Evolutionary conservation across 35 echinoderm and acorn worm genomes (phyloP), one percentile per base, ranked within the genome.

Genomic region (Apostichopus californicus): DNA sequence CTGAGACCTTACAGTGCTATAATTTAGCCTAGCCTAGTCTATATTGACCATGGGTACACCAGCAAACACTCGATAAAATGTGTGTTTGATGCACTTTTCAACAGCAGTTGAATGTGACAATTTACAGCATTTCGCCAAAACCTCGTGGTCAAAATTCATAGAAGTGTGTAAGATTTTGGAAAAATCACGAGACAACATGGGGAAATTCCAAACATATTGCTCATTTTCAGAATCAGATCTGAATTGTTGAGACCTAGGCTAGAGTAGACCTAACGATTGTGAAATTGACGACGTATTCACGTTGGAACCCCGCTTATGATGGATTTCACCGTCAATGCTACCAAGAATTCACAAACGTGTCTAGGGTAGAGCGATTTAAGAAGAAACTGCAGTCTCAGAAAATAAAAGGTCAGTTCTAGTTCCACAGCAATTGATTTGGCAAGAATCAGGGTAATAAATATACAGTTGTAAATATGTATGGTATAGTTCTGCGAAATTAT

Each of bases 261-360:
- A 46, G 34, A 46, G 34, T 46, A 80, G 22, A 26, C 0, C 5
- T 57, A 83, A 55, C 52, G 15, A 8, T 3, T 3, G 12, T 13
- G 25, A 83, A 54, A 53, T 57, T 15, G 55, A 83, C 17, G 34
- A 83, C 55, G 55, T 83, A 83, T 14, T 83, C 55, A 12, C 55
- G 80, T 53, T 54, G 80, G 55, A 55, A 25, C 46, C 53, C 80
- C 52, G n/a, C 6, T 83, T 83, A 83, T 55, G 80, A 83, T 83
- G 34, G 80, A 83, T 83, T 83, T 83, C 80, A 83, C 80, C 80
- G 80, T 3, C 80, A 83, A 13, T 83, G 80, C 5, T 83, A 83
- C 55, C 80, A 83, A 14, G n/a, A 83, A 55, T 55, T 83, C 0
- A 83, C 80, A 34, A 83, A 83, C 18, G 80, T 83, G 52, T 83